Base-by-base conservation (phyloP, 1,140 invertebrate genomes). In the Meteorus sp. region DNA sequence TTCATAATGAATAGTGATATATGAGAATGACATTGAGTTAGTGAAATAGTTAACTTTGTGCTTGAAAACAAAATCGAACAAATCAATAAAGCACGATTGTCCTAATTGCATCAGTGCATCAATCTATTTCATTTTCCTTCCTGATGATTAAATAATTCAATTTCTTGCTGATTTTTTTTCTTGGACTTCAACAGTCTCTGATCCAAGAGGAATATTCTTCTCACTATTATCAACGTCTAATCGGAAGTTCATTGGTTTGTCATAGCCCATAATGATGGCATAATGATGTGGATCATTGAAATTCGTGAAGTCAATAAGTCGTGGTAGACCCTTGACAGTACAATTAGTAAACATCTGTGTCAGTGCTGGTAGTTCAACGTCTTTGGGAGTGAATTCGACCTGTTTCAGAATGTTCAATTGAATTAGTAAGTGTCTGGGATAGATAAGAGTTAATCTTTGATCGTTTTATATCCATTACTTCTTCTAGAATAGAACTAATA, bases 171-270 rank as follows among this genome's bases (percentile, higher is more conserved):
- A 11, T 11, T 52, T 44, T 7, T 13, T 50, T 29, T 53, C 27
- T 27, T 3, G 13, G 13, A 8, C n/a, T 15, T 17, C 3, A 56
- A 45, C 13, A 45, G 13, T 7, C 20, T 54, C 4, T 1, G n/a
- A n/a, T n/a, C n/a, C n/a, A n/a, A n/a, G n/a, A n/a, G n/a, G 35
- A 9, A 43, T 31, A 39, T 54, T 47, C 7, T 22, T 20, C 27
- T 50, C 8, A 17, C 48, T 20, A n/a, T n/a, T n/a, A n/a, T 39
- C 23, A 7, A 19, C 17, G n/a, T 19, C 27, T 15, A 89, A 65
- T 77, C 88, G 87, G 55, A 93, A 89, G 76, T 95, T 89, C 31
- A 95, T 80, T 5, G 93, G 93, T 75, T 94, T 92, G 69, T 97
- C 92, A 73, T 89, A 95, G 1, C 92, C 92, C 89, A 97, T 93